A percentile compares a stretch with the other conserved stretches of the same genome.
Evolutionary conservation across 2,797 vertebrate genomes (phyloP).

Genomic region (Dendrocincla fuliginosa): DNA sequence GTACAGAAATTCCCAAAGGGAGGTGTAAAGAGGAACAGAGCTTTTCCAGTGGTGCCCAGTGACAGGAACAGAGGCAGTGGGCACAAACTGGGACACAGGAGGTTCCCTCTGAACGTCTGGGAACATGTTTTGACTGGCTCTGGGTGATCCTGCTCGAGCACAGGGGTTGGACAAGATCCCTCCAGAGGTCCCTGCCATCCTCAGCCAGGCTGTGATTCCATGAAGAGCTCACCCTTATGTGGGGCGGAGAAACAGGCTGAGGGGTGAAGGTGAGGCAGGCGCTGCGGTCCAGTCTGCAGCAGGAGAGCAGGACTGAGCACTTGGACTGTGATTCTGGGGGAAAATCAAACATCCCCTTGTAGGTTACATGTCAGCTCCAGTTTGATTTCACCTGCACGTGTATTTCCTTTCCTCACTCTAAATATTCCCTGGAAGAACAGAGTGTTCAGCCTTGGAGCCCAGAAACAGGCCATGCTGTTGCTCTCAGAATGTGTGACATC

Average conservation of each 20-base stretch:
- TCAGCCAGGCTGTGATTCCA: background rate
- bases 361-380: background rate
- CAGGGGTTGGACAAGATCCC: background rate
- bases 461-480: background rate
- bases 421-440: background rate
- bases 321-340: background rate
- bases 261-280: fast-evolving
- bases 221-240: background rate
- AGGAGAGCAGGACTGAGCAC: background rate
- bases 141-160: background rate
- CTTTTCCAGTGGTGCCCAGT: background rate
- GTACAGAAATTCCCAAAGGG: background rate
- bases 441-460: background rate
- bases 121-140: background rate
- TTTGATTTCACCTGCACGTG: background rate
- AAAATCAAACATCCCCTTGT: background rate
- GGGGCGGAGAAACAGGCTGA: background rate
- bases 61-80: background rate
- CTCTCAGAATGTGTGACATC: background rate
- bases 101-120: background rate
- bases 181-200: background rate
- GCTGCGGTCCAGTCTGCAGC: background rate
- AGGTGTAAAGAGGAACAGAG: background rate
- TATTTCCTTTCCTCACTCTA: background rate
- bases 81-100: background rate